Evolutionary conservation across 2,797 vertebrate genomes (phyloP), one percentile per base, ranked within the genome.

Genomic region (Tolypeutes matacus): DNA sequence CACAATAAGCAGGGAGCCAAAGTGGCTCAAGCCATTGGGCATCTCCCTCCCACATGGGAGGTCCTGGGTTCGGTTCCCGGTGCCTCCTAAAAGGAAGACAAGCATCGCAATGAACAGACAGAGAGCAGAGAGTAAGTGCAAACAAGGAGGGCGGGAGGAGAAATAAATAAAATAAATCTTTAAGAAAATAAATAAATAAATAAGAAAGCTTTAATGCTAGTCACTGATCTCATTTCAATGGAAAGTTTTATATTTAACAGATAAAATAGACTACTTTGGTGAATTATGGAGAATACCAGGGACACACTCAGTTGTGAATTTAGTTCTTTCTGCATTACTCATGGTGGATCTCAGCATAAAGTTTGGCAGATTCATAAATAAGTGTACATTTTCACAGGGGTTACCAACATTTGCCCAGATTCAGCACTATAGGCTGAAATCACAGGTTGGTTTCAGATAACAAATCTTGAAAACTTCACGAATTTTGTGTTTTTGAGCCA

Each of bases 221-320:
- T 84, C 58, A 90, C 25, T 58, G 70, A 49, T 67, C 64, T 53
- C 27, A 75, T 64, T 95, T 96, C 25, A 87, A 91, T 69, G 25
- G 72, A n/a, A 83, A 73, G 14, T 53, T 69, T 88, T 80, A 36
- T 83, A 58, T 77, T 93, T 58, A 83, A 77, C 36, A 76, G 76
- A 58, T 81, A 18, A 20, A 17, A 56, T 76, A 70, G 25, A 64
- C 46, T 72, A 15, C 65, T 92, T 62, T 25, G 42, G 46, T 77
- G 56, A 93, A 65, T 77, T 86, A 56, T 77, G 36, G 27, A 18
- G 14, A 53, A 82, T 7, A 82, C 8, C 70, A 11, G 77, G 76
- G 29, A 85, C 14, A 86, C 29, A 60, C 18, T 86, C 23, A 65
- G 31, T 69, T 80, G 58, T 78, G 49, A 67, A 73, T 53, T 78